These are phyloP conservation scores for Beroe forskalii DNA, from an alignment of 37 sponge, comb jelly and placozoan genomes.

Conservation along the genomic window DNA sequence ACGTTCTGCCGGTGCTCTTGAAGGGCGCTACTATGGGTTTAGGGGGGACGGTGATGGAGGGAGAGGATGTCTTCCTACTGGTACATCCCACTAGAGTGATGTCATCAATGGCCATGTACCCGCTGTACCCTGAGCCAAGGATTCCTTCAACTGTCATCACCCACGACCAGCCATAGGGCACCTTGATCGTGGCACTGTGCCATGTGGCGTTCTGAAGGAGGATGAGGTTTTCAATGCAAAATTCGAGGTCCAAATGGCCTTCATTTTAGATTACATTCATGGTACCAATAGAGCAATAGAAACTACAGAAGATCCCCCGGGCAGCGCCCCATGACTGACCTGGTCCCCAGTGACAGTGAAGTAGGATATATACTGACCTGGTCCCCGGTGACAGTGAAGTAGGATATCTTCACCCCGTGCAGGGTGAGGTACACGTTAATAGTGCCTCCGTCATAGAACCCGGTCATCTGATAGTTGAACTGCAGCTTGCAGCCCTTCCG, in stretches of 20 bases:
- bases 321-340: too few species aligned
- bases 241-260: too few species aligned
- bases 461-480: constrained; percentile 64
- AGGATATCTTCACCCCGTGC: not conserved
- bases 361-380: too few species aligned
- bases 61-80: not conserved
- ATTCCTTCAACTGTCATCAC: not conserved
- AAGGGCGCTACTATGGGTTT: not conserved
- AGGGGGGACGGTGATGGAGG: not conserved
- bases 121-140: not conserved
- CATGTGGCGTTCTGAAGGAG: constrained; percentile 54
- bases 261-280: too few species aligned
- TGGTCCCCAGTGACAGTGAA: too few species aligned
- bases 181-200: constrained; percentile 31
- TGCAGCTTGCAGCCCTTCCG: not conserved
- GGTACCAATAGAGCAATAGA: too few species aligned
- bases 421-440: not conserved
- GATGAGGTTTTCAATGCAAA: too few species aligned
- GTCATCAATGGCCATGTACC: constrained; percentile 47
- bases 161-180: constrained; percentile 35
- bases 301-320: too few species aligned
- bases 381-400: not conserved
- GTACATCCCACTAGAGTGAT: constrained; percentile 17
- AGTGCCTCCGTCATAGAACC: not conserved
- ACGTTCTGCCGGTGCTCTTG: not conserved